These are phyloP conservation scores for Eulithis testata DNA, from an alignment of 2,888 invertebrate genomes.

Conservation along the genomic window DNA sequence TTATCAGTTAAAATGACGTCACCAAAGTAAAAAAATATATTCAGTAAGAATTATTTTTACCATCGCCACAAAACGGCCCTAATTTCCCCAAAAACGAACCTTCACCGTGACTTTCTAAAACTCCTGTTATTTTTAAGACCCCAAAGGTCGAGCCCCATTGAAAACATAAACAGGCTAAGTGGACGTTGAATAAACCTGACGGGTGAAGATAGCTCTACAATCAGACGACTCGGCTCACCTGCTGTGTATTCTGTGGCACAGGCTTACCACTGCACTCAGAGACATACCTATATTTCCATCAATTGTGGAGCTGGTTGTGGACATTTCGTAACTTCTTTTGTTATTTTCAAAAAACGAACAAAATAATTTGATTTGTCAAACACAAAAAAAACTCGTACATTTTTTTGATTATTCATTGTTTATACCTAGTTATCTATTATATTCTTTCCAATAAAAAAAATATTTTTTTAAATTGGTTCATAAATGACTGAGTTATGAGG, in stretches of 20 bases:
- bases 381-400: too few relatives aligned
- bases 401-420: too few relatives aligned
- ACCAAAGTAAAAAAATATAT: background rate
- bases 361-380: too few relatives aligned
- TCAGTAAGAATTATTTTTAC: too few relatives aligned
- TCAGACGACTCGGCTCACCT: slow-evolving; percentile 5
- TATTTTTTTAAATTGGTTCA: too few relatives aligned
- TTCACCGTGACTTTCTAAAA: slow-evolving; percentile 2
- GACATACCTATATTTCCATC: too few relatives aligned
- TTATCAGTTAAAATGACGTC: background rate
- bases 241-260: slow-evolving; percentile 2
- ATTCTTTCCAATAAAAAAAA: too few relatives aligned
- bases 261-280: background rate
- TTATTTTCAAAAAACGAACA: too few relatives aligned
- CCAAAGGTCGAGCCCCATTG: background rate
- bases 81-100: background rate
- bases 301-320: too few relatives aligned
- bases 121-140: slow-evolving; percentile 2
- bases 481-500: too few relatives aligned
- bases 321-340: too few relatives aligned
- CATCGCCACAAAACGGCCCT: background rate
- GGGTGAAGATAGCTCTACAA: slow-evolving; percentile 4
- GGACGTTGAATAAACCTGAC: slow-evolving; percentile 8
- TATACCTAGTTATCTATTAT: too few relatives aligned
- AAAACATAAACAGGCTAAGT: slow-evolving; percentile 7